A percentile compares a stretch with the other conserved stretches of the same genome.
These are phyloP conservation scores for Sander vitreus DNA, from an alignment of 2,113 vertebrate species.

Conservation along the genomic window DNA sequence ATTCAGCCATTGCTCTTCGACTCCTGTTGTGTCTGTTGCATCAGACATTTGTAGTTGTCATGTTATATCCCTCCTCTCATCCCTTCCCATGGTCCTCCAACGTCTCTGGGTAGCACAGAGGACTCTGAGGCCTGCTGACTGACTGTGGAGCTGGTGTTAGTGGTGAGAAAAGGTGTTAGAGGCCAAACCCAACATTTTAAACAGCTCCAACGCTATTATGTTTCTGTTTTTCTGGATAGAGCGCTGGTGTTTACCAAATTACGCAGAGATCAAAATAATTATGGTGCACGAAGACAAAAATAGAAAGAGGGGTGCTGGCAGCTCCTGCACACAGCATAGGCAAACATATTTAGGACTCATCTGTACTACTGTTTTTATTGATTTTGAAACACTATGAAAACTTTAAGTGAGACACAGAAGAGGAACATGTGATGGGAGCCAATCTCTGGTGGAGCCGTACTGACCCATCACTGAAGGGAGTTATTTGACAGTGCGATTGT, in stretches of 20 bases:
- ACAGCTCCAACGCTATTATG: conserved; percentile 53
- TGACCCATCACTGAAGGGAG: conserved; percentile 1
- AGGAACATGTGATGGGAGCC: background rate
- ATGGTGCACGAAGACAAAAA: conserved; percentile 58
- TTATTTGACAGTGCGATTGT: background rate
- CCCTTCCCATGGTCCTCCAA: conserved; percentile 5
- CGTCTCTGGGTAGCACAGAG: conserved; percentile 29
- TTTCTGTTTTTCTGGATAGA: conserved; percentile 64
- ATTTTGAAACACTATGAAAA: conserved; percentile 13
- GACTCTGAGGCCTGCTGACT: conserved; percentile 10
- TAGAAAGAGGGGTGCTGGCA: conserved; percentile 30
- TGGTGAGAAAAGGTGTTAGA: conserved; percentile 64
- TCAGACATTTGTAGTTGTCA: conserved; percentile 2
- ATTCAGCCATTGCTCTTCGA: background rate
- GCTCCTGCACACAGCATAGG: conserved; percentile 34
- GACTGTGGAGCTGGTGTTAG: conserved; percentile 57
- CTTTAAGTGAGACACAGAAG: background rate
- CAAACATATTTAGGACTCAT: conserved; percentile 26
- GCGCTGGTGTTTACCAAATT: conserved; percentile 71
- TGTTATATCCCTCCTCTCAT: background rate
- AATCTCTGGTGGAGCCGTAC: background rate
- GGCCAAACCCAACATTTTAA: conserved; percentile 68
- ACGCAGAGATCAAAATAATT: conserved; percentile 69
- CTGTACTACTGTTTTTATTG: background rate
- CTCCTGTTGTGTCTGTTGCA: conserved; percentile 8